These are phyloP conservation scores for Tetanocera ferruginea DNA, from an alignment of 2,888 invertebrate species.

Conservation along the genomic window DNA sequence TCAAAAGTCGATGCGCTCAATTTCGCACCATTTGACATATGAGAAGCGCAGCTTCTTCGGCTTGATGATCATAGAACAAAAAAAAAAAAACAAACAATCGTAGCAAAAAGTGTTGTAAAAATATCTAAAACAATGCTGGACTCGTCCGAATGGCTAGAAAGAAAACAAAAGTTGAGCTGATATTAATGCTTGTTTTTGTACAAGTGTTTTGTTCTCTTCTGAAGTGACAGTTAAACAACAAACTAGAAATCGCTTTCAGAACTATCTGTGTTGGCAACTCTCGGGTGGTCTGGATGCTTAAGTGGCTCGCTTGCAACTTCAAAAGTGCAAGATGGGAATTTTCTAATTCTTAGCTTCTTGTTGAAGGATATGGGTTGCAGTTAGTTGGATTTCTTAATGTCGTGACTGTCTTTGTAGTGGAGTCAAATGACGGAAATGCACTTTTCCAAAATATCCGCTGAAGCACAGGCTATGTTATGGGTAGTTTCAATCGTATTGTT, in stretches of 20 bases:
- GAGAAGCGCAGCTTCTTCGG: conserved; percentile 4
- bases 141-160: not conserved
- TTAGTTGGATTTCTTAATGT: not conserved
- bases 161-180: not conserved
- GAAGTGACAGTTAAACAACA: not conserved
- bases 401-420: not conserved
- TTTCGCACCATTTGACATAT: conserved; percentile 3
- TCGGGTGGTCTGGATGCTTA: conserved; percentile 1
- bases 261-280: not conserved
- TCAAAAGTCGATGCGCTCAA: not conserved
- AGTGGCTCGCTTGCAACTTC: not conserved
- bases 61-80: not conserved
- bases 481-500: too few relatives aligned
- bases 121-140: not conserved
- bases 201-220: conserved; percentile 20
- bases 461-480: too few relatives aligned
- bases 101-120: not conserved
- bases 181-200: not conserved
- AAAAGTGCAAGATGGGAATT: not conserved
- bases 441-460: not conserved
- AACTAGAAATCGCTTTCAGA: not conserved
- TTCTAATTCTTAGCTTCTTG: conserved; percentile 2
- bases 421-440: not conserved
- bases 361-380: conserved; percentile 5
- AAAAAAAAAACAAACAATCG: not conserved